These are phyloP conservation scores for Microchirus variegatus DNA, from an alignment of 2,797 vertebrate genomes.

Conservation along the genomic window DNA sequence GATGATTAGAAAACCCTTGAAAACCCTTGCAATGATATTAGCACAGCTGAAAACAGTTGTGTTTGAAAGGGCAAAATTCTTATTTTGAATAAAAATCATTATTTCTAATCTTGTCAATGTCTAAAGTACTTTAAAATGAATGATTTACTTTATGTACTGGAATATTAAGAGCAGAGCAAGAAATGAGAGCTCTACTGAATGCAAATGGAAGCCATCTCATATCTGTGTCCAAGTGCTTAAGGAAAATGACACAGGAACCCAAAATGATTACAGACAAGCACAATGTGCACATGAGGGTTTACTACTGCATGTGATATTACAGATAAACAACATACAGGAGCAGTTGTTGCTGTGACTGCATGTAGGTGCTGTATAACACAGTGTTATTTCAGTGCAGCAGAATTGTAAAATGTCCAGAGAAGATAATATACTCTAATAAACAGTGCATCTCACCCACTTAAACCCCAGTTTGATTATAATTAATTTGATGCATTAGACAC, in stretches of 20 bases:
- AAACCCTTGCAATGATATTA: no score
- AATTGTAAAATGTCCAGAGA: not conserved
- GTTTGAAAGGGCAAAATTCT: no score
- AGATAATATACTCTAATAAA: not conserved
- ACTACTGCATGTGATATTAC: slow-evolving; percentile 1
- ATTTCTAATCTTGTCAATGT: no score
- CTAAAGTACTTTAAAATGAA: no score
- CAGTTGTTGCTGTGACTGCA: no score
- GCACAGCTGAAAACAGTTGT: no score
- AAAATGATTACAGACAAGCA: not conserved
- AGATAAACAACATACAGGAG: not conserved
- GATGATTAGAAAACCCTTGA: no score
- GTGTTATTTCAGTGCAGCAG: not conserved
- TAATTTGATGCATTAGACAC: no score
- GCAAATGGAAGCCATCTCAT: slow-evolving; percentile 11
- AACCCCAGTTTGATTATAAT: no score
- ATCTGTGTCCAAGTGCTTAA: not conserved
- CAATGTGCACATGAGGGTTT: not conserved
- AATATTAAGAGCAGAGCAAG: slow-evolving; percentile 8
- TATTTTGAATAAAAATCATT: no score
- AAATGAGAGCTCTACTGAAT: slow-evolving; percentile 9
- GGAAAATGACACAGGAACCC: slow-evolving; percentile 3
- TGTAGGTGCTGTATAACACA: no score
- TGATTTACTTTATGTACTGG: not conserved
- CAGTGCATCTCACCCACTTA: no score